Evolutionary conservation across 2,888 invertebrate genomes (phyloP).

Genomic region (Mactromeris polynyma): DNA sequence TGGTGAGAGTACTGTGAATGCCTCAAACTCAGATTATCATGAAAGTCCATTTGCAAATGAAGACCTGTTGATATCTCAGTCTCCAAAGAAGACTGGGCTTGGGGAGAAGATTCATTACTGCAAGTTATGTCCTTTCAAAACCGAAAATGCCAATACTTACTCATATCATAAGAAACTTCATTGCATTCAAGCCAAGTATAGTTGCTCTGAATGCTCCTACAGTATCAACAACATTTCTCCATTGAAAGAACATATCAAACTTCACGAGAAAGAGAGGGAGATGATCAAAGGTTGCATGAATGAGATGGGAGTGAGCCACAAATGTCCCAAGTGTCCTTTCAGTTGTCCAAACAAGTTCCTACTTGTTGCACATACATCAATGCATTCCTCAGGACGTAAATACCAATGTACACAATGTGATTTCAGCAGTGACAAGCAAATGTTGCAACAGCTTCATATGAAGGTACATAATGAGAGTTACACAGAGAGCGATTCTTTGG

Average conservation of each 20-base stretch:
- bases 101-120: slow-evolving; percentile 73
- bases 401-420: slow-evolving; percentile 75
- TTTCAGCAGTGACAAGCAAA: slow-evolving; percentile 71
- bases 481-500: slow-evolving; percentile 57
- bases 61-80: slow-evolving; percentile 37
- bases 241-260: slow-evolving; percentile 76
- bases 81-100: slow-evolving; percentile 49
- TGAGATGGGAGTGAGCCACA: slow-evolving; percentile 42
- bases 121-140: slow-evolving; percentile 79
- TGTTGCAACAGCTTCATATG: slow-evolving; percentile 67
- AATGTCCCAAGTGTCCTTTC: slow-evolving; percentile 78
- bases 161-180: slow-evolving; percentile 80
- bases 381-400: slow-evolving; percentile 76
- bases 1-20: slow-evolving; percentile 41
- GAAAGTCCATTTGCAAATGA: slow-evolving; percentile 51
- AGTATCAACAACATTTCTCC: slow-evolving; percentile 75
- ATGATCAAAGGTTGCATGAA: slow-evolving; percentile 43
- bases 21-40: slow-evolving; percentile 39
- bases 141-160: slow-evolving; percentile 73
- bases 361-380: slow-evolving; percentile 71
- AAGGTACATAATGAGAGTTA: slow-evolving; percentile 68
- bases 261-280: slow-evolving; percentile 71
- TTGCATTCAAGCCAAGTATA: slow-evolving; percentile 76
- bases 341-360: slow-evolving; percentile 70
- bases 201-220: slow-evolving; percentile 79